A percentile compares a stretch with the other conserved stretches of the same genome.
phyloP scores from a whole-genome alignment of 2,113 vertebrate species.

The Triplophysa dalaica region DNA sequence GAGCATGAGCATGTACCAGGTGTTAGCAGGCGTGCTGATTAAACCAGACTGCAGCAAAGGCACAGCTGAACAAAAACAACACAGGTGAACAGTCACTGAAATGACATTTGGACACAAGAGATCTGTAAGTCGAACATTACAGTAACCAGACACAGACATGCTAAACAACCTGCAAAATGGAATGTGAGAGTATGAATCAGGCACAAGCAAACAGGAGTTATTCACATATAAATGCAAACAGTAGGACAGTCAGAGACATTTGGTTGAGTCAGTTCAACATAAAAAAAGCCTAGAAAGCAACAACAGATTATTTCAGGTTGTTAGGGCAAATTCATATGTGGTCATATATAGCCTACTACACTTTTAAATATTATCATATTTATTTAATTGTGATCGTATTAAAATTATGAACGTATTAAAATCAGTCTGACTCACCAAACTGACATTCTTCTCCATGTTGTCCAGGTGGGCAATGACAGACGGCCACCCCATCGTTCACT shows the following conservation, averaged over 20 bases:
- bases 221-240: conserved; percentile 33
- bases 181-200: conserved; percentile 27
- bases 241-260: conserved; percentile 18
- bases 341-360: neutral
- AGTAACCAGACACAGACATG: conserved; percentile 45
- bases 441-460: conserved; percentile 53
- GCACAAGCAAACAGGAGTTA: conserved; percentile 56
- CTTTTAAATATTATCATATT: conserved; percentile 11
- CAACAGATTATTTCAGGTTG: neutral
- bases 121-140: conserved; percentile 38
- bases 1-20: conserved; percentile 42
- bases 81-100: conserved; percentile 41
- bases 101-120: conserved; percentile 41
- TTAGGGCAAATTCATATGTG: neutral
- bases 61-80: conserved; percentile 68
- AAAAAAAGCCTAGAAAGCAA: conserved; percentile 17
- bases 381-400: neutral
- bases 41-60: conserved; percentile 65
- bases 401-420: neutral
- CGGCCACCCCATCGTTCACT: conserved; percentile 54
- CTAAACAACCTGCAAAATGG: conserved; percentile 54
- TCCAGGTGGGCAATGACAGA: conserved; percentile 62
- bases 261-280: conserved; percentile 29
- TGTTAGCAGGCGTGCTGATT: conserved; percentile 66
- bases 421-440: conserved; percentile 59